These are phyloP conservation scores for Boloria euphrosyne DNA, from an alignment of 2,888 invertebrate genomes.

Conservation along the genomic window DNA sequence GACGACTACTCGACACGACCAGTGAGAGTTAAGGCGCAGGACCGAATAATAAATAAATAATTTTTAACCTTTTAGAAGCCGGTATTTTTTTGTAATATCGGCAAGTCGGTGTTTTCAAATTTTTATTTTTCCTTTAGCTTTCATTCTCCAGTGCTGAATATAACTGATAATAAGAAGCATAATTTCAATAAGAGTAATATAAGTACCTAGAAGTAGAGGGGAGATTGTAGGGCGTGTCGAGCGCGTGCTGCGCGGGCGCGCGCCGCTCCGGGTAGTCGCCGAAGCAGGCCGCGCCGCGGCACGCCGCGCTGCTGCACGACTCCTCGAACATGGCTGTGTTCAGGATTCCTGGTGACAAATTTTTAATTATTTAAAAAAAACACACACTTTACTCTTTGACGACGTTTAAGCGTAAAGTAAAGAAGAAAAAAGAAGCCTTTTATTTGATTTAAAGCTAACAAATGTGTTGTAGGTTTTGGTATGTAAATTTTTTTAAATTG, in stretches of 20 bases:
- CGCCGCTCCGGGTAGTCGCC: conserved; percentile 44
- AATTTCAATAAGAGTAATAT: background rate
- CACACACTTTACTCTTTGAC: no score
- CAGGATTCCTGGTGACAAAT: conserved; percentile 51
- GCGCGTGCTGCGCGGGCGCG: conserved; percentile 44
- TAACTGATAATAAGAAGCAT: background rate
- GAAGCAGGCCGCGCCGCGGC: conserved; percentile 42
- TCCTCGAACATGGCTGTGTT: conserved; percentile 64
- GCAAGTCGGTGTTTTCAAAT: background rate
- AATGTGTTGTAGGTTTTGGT: no score
- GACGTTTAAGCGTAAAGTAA: no score
- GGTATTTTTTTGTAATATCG: background rate
- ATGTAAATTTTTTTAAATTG: no score
- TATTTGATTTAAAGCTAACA: no score
- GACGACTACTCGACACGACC: no score
- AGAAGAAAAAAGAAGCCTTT: no score
- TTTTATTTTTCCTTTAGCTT: background rate
- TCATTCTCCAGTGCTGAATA: background rate
- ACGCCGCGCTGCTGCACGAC: conserved; percentile 40
- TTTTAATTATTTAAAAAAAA: no score
- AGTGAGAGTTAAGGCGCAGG: no score
- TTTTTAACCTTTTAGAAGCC: no score
- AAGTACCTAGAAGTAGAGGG: conserved; percentile 74
- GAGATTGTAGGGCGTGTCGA: conserved; percentile 48
- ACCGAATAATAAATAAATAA: no score